Conservation (phyloP, 2,797 vertebrate species). For the Catostomus latipinnis region DNA sequence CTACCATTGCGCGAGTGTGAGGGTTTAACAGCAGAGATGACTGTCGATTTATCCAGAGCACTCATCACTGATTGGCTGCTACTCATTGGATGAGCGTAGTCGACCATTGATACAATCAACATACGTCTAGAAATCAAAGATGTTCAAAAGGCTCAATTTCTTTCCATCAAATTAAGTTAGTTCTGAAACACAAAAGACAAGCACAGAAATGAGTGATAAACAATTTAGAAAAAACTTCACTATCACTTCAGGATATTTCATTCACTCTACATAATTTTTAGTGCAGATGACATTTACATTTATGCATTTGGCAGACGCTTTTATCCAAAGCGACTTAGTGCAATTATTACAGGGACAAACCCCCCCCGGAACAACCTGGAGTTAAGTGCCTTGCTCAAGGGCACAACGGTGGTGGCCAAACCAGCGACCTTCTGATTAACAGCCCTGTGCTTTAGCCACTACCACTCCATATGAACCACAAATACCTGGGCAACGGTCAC, state of each 20-base stretch:
- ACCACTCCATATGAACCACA: too few relatives aligned
- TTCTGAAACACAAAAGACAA: neutral
- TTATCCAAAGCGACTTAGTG: too few relatives aligned
- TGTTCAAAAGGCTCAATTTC: neutral
- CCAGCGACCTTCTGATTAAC: too few relatives aligned
- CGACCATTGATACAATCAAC: constrained; percentile 67
- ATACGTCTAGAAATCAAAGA: neutral
- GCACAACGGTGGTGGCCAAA: too few relatives aligned
- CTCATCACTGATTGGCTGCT: constrained; percentile 69
- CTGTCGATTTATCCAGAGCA: constrained; percentile 65
- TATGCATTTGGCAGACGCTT: too few relatives aligned
- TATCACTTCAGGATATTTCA: neutral
- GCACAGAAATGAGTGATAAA: neutral
- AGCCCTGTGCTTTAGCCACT: too few relatives aligned
- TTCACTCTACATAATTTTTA: neutral
- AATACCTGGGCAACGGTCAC: too few relatives aligned
- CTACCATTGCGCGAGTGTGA: constrained; percentile 82
- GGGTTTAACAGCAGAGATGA: constrained; percentile 59
- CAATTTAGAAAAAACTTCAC: neutral
- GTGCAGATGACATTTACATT: too few relatives aligned
- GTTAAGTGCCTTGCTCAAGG: too few relatives aligned
- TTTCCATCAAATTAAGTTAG: neutral
- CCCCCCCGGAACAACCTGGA: too few relatives aligned
- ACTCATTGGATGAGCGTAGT: constrained; percentile 63
- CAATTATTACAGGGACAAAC: too few relatives aligned